Base-by-base conservation (phyloP, 2,888 invertebrate genomes). In the Onchidella celtica region DNA sequence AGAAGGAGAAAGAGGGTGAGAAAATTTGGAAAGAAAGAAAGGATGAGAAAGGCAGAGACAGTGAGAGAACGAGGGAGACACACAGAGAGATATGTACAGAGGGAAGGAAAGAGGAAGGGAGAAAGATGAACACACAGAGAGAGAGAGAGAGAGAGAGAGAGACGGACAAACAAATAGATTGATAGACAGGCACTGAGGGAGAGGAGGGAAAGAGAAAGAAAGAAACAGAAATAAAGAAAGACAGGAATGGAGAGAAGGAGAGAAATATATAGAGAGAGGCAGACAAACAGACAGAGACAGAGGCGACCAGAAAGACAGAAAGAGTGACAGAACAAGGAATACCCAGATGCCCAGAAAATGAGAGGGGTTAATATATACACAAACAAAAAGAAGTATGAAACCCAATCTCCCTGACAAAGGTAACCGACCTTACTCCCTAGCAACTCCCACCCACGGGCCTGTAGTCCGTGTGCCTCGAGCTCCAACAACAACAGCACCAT, bases 61-160 rank as follows among this genome's bases (percentile, higher is more conserved):
- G 17, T 27, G 29, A 17, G 21, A 73, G 17, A 73, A 27, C 14
- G 27, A 57, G 36, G 32, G 36, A 61, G 36, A 61, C 27, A 74
- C 3, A 57, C 4, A 57, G 73, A 73, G 57, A 32, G 57, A 66
- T 11, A n/a, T 34, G 55, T n/a, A 27, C 24, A 57, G 59, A 73
- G 59, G 34, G 27, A 61, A 32, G 24, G 59, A 73, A 21, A 65
- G 14, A 34, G 34, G 66, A 29, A 21, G 57, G 36, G 29, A 77
- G 75, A 65, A 21, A 40, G 14, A 38, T 47, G 32, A 38, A 68
- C 14, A 63, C 40, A 76, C 61, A 65, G 47, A 40, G 65, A 27
- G 76, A 47, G n/a, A 65, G 65, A 76, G 65, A 38, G 76, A 76
- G 11, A 74, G 61, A 61, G 34, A 29, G 34, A 74, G 27, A 74